These are phyloP conservation scores for Abrostola triplasia DNA, from an alignment of 2,888 invertebrate genomes.

Conservation along the genomic window DNA sequence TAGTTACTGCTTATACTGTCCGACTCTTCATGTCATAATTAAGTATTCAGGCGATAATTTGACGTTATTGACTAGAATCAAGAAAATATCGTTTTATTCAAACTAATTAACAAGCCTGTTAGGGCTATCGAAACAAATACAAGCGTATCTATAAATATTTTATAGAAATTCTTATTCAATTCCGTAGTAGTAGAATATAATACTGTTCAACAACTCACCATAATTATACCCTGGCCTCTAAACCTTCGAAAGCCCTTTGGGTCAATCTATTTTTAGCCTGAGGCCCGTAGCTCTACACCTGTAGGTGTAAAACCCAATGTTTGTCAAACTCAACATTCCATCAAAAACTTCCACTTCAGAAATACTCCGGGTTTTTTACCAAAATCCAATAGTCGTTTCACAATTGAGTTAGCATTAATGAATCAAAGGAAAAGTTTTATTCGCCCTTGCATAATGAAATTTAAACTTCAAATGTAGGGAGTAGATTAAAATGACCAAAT, in stretches of 20 bases:
- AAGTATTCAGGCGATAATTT: too few relatives aligned
- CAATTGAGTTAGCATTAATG: slow-evolving; percentile 24
- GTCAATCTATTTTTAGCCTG: background rate
- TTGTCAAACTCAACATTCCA: background rate
- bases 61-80: too few relatives aligned
- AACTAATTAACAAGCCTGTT: too few relatives aligned
- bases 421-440: slow-evolving; percentile 22
- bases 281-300: background rate
- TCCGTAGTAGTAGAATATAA: background rate
- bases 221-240: background rate
- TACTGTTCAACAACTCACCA: background rate
- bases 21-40: too few relatives aligned
- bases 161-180: too few relatives aligned
- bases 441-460: slow-evolving; percentile 13
- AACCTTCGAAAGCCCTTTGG: background rate
- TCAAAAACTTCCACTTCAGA: background rate
- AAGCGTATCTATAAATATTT: too few relatives aligned
- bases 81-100: too few relatives aligned
- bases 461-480: slow-evolving; percentile 14
- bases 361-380: background rate
- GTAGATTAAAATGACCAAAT: slow-evolving; percentile 17
- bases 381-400: background rate
- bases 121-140: too few relatives aligned
- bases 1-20: too few relatives aligned
- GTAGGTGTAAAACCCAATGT: background rate